Percentiles rank a stretch among this genome's conserved stretches.
phyloP scores from a whole-genome alignment of 2,888 invertebrate genomes.

The Ptychoptera contaminata region DNA sequence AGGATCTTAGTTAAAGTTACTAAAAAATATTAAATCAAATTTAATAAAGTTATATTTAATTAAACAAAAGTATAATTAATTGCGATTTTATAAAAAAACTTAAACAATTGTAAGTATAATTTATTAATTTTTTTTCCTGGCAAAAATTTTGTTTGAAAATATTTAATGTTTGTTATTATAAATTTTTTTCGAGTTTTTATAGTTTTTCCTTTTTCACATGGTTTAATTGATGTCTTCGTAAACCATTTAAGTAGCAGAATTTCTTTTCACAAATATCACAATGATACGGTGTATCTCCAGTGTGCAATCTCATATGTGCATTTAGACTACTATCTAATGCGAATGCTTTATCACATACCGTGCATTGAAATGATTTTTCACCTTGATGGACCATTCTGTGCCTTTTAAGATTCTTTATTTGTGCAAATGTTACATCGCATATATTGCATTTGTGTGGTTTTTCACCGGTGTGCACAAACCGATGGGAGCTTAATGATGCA shows the following conservation, averaged over 20 bases:
- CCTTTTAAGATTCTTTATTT: constrained; percentile 11
- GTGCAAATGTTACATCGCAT: constrained; percentile 11
- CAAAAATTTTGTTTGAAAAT: too few relatives aligned
- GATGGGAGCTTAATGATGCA: constrained; percentile 10
- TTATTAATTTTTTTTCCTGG: too few relatives aligned
- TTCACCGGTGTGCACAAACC: constrained; percentile 11
- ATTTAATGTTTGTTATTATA: too few relatives aligned
- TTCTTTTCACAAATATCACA: constrained; percentile 13
- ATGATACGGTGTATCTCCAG: constrained; percentile 13
- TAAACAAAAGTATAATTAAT: too few relatives aligned
- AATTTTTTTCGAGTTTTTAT: too few relatives aligned
- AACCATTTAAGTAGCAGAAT: constrained; percentile 14
- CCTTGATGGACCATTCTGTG: constrained; percentile 12
- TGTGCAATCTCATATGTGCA: constrained; percentile 12
- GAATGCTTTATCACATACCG: constrained; percentile 10
- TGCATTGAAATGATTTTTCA: constrained; percentile 9
- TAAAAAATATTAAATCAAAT: too few relatives aligned
- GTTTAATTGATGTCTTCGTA: constrained; percentile 12
- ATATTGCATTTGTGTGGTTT: constrained; percentile 10
- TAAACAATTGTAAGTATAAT: too few relatives aligned
- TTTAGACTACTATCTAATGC: constrained; percentile 11
- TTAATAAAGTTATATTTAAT: too few relatives aligned
- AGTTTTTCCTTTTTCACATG: constrained; percentile 7
- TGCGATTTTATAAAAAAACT: too few relatives aligned
- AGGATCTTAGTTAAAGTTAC: too few relatives aligned